Conservation (phyloP, 2,797 vertebrate species). For the Poecile montanus region DNA sequence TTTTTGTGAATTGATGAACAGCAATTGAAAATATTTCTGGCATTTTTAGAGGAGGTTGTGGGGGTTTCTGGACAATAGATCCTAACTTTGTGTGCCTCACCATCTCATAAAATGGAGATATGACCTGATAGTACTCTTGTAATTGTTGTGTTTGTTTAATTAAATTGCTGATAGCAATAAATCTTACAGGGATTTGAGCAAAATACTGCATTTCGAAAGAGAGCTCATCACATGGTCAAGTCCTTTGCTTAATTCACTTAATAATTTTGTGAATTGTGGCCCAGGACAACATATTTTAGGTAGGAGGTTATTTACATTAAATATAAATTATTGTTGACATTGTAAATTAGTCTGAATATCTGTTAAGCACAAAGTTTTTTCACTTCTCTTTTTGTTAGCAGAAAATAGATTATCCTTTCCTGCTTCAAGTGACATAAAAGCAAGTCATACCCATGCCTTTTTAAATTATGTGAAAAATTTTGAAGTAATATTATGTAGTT, state of each 20-base stretch:
- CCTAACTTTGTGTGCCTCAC: background rate
- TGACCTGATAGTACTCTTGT: background rate
- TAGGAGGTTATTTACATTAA: background rate
- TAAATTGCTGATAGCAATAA: background rate
- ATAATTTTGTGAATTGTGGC: background rate
- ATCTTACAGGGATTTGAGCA: background rate
- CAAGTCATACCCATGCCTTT: background rate
- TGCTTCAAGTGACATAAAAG: background rate
- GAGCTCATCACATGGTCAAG: background rate
- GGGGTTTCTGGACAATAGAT: background rate
- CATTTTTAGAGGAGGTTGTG: background rate
- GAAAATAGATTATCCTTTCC: background rate
- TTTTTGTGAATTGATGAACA: background rate
- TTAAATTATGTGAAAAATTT: background rate
- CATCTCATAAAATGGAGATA: background rate
- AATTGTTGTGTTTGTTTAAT: background rate
- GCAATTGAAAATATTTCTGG: background rate
- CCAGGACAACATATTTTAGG: background rate
- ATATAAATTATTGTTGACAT: background rate
- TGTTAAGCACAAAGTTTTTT: background rate
- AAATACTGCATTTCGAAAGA: background rate
- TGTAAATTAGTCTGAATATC: background rate
- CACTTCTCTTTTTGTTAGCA: background rate
- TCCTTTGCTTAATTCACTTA: background rate
- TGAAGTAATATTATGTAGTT: background rate